Evolutionary conservation across 2,113 vertebrate species (phyloP), one percentile per base, ranked within the genome.

Genomic region (Acrocephalus arundinaceus): DNA sequence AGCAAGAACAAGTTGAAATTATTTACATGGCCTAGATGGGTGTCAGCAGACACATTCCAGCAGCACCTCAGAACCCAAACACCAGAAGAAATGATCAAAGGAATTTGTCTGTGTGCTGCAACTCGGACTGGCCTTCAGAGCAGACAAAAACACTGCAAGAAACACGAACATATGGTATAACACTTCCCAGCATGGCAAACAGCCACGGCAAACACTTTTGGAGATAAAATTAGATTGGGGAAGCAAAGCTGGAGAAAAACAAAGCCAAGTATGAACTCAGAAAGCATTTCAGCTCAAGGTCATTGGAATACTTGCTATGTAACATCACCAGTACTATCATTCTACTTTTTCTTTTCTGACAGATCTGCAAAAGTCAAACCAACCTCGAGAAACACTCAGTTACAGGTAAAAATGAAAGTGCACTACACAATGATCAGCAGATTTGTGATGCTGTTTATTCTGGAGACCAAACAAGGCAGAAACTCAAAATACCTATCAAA

Each of bases 251-350:
- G 62, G 70, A 83, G 57, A 78, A 91, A 93, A 96, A 66, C 75
- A 92, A 94, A 94, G 88, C 93, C 92, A 95, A 87, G 49, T 62
- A 63, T 85, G 81, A 90, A 94, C 71, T 92, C 80, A 72, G 83
- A 95, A 91, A 80, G 66, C 73, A 87, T 84, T 87, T 85, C 82
- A 85, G 88, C 84, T 92, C 92, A 96, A 96, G 95, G 95, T 95
- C 94, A 86, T 15, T 24, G 15, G 75, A 96, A 54, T 61, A 76
- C 20, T 91, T 11, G 55, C 57, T 48, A 41, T n/a, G 39, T 49
- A 93, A 65, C 41, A 73, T 51, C 76, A 58, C 54, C 61, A 92
- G 45, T 24, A 37, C 15, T 74, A 61, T 25, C 15, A 35, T 37
- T 75, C 49, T 82, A 37, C 51, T 66, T 93, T 75, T 89, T 67